Evolutionary conservation across 1,140 invertebrate species (phyloP).

Genomic region (Nasonia vitripennis): DNA sequence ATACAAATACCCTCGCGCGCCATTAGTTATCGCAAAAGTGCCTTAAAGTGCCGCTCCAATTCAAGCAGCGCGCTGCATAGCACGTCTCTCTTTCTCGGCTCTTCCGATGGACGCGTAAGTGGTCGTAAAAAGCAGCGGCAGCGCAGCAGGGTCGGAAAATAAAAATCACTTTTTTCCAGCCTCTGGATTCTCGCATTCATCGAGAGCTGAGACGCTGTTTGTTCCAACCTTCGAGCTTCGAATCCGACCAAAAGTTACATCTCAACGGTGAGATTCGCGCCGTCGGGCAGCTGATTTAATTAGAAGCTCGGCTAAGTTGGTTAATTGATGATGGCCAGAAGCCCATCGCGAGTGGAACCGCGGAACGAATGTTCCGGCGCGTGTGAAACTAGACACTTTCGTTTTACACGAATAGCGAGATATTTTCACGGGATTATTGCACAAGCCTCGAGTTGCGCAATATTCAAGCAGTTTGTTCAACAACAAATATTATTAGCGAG

Average conservation of each 20-base stretch:
- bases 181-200: background rate
- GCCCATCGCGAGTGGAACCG: background rate
- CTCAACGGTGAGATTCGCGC: too few species aligned
- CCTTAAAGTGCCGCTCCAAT: constrained; percentile 52
- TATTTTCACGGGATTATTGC: background rate
- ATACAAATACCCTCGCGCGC: constrained; percentile 32
- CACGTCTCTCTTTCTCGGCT: background rate
- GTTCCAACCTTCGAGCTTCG: background rate
- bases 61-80: background rate
- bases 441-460: background rate
- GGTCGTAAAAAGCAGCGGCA: constrained; percentile 43
- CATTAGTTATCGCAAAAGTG: constrained; percentile 64
- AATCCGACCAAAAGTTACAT: too few species aligned
- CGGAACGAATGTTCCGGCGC: constrained; percentile 6
- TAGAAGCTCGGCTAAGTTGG: constrained; percentile 19
- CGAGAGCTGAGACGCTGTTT: background rate
- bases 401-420: background rate
- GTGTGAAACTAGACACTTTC: background rate
- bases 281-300: constrained; percentile 29
- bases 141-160: background rate
- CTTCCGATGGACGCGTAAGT: constrained; percentile 11
- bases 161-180: constrained; percentile 21
- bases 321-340: constrained; percentile 33
- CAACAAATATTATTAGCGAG: too few species aligned
- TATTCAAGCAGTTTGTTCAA: background rate